A percentile compares a stretch with the other conserved stretches of the same genome.
Conservation (phyloP, 2,888 invertebrate species). For the Smittia sp. region DNA sequence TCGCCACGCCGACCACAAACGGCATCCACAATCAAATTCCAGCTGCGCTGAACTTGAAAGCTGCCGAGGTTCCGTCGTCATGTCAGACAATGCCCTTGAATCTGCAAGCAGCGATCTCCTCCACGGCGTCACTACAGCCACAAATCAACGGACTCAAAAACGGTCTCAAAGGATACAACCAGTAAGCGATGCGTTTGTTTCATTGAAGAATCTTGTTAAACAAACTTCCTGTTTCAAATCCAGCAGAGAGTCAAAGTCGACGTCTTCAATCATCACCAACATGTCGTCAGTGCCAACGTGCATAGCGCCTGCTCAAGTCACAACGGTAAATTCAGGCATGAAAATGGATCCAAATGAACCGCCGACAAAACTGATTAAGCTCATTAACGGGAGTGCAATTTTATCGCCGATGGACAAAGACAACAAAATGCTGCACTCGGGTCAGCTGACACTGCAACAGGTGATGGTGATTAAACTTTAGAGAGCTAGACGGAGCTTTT, state of each 20-base stretch:
- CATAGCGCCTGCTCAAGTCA: slow-evolving; percentile 18
- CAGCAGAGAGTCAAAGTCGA: slow-evolving; percentile 24
- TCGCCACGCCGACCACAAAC: not conserved
- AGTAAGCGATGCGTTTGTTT: not conserved
- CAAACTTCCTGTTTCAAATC: no score
- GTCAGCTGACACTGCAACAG: slow-evolving; percentile 45
- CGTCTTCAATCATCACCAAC: slow-evolving; percentile 19
- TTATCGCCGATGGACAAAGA: slow-evolving; percentile 45
- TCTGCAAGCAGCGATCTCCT: slow-evolving; percentile 11
- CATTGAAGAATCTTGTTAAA: not conserved
- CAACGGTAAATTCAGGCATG: not conserved
- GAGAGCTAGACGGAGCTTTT: not conserved
- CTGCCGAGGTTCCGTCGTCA: slow-evolving; percentile 6
- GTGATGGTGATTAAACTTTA: slow-evolving; percentile 42
- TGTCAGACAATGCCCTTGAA: slow-evolving; percentile 37
- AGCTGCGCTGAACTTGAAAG: slow-evolving; percentile 29
- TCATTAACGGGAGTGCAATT: slow-evolving; percentile 46
- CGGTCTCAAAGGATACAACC: slow-evolving; percentile 26
- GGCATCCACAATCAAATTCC: slow-evolving; percentile 16
- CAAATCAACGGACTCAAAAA: slow-evolving; percentile 35
- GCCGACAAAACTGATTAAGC: slow-evolving; percentile 49
- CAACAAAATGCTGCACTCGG: slow-evolving; percentile 44
- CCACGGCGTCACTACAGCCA: not conserved
- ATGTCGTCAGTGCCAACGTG: not conserved
- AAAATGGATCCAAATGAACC: slow-evolving; percentile 45